A percentile compares a stretch with the other conserved stretches of the same genome.
phyloP scores from a whole-genome alignment of 2,113 vertebrate species.

The Arothron firmamentum region DNA sequence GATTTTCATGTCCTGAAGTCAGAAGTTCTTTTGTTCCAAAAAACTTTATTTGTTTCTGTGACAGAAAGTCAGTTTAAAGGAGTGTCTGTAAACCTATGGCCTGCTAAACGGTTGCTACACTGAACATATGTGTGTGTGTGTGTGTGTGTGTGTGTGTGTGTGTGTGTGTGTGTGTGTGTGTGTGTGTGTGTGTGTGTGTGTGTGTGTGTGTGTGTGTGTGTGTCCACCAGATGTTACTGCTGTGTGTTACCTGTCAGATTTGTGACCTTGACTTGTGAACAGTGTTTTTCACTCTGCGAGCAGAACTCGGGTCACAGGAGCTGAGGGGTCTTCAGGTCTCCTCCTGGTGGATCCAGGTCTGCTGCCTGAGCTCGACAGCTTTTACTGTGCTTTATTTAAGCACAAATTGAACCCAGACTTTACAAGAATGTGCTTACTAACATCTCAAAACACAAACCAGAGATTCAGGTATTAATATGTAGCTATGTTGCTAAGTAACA shows the following conservation, averaged over 20 bases:
- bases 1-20: too few relatives aligned
- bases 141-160: not conserved
- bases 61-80: not conserved
- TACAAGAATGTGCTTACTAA: too few relatives aligned
- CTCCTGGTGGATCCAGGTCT: too few relatives aligned
- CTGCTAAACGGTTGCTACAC: not conserved
- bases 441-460: too few relatives aligned
- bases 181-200: not conserved
- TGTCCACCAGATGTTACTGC: not conserved
- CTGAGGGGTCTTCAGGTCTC: too few relatives aligned
- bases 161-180: not conserved
- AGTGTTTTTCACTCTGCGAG: not conserved
- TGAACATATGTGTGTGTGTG: not conserved
- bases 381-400: too few relatives aligned
- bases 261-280: not conserved
- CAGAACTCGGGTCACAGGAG: too few relatives aligned
- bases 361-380: too few relatives aligned
- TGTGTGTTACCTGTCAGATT: not conserved
- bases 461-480: too few relatives aligned
- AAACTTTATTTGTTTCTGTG: not conserved
- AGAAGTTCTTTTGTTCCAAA: too few relatives aligned
- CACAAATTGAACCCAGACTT: too few relatives aligned
- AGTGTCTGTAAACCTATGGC: not conserved
- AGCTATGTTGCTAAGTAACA: too few relatives aligned
- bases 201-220: not conserved